Base-by-base conservation (phyloP, 2,888 invertebrate species). In the Archips xylosteana region DNA sequence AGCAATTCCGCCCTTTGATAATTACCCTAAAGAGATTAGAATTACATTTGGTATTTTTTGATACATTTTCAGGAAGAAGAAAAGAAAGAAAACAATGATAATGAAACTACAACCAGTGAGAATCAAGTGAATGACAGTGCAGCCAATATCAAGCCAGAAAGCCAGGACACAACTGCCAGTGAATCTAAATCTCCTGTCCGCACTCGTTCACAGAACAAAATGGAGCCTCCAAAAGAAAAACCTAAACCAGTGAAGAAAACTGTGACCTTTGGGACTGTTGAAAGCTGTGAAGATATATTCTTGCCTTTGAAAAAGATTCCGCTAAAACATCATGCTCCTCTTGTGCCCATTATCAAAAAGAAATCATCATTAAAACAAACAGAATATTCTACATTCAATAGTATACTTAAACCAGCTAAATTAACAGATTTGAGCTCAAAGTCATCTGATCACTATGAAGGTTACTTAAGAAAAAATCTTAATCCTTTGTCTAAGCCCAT, bases 271-370 rank as follows among this genome's bases (percentile, higher is more conserved):
- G 96, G 96, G 77, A 95, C 95, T 79, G 95, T 95, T 74, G 96
- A 96, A 83, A 95, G 95, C 77, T 96, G 96, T 85, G 95, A 95
- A 86, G 96, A 96, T 82, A 93, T 92, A 76, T 91, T 95, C 80
- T 92, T 95, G 77, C 94, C 95, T 47, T 87, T 95, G 6, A 96
- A 95, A 83, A 95, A 95, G 80, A 91, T 95, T 77, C 93, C 95
- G 61, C 91, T 94, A 64, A 96, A 96, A 87, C 95, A 95, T 74
- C 95, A 95, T 85, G 95, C 95, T 78, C 96, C 96, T 60, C 90
- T 96, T 70, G 91, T 95, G 70, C 95, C 96, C 67, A 96, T 96
- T 69, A 96, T 96, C 79, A 96, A 96, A 86, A 96, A 96, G 87
- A 95, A 95, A 78, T 95, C 95, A 75, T 87, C 95, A 70, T 89